Evolutionary conservation across 2,888 invertebrate species (phyloP), one percentile per base, ranked within the genome.

Genomic region (Polydrusus pterygomalis): DNA sequence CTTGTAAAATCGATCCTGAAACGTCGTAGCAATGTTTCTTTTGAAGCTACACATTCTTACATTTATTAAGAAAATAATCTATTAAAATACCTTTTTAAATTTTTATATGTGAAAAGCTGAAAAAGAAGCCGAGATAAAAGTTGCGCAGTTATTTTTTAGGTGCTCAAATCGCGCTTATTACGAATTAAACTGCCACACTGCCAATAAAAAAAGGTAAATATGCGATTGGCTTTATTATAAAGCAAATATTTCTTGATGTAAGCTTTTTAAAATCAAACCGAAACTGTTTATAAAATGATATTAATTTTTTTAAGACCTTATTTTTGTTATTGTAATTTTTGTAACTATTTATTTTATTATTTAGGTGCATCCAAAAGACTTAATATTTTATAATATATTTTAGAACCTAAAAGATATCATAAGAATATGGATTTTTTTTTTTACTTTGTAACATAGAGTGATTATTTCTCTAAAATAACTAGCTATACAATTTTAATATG

Each of bases 51-150:
- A 1, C 38, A 17, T 38, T 17, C 1, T 38, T 18, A 38, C 11
- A 17, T 11, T 17, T 17, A 20, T 40, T 60, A 38, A 17, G 18
- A 10, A 60, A 38, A 25, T n/a, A 34, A 15, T n/a, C 13, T 38
- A 9, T 17, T 3, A 60, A 60, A 38, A 38, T 60, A 38, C 8
- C 10, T 58, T n/a, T 58, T 58, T 10, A n/a, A 25, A 58, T 38
- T 38, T 60, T 60, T 38, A 60, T 60, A 60, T 10, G 8, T 60
- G 3, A 18, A 60, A 38, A n/a, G 58, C 5, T 34, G n/a, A 56
- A 56, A 34, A 15, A 0, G n/a, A 34, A 8, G 58, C 40, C 11
- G 5, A 15, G 17, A 8, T 54, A 17, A 9, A 47, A 17, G 47
- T 9, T 47, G 8, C 17, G 9, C 47, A 3, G 47, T 9, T 43